Conservation (phyloP, 2,797 vertebrate species). For the Eupleurogrammus muticus region DNA sequence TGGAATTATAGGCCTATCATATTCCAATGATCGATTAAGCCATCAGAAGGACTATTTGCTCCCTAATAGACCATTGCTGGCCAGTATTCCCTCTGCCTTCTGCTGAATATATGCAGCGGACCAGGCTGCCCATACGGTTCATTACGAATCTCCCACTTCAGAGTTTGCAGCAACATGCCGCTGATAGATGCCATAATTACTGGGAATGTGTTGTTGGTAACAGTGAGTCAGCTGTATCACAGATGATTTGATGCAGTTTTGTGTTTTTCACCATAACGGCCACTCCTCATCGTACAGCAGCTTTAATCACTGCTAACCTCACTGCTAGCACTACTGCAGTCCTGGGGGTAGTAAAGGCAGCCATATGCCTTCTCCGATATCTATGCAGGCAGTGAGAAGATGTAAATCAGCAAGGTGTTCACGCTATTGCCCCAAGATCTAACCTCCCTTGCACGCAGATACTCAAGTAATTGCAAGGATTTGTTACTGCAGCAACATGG, state of each 20-base stretch:
- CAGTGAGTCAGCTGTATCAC: background rate
- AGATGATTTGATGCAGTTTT: background rate
- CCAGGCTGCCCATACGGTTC: background rate
- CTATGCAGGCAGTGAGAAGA: background rate
- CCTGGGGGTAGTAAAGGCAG: background rate
- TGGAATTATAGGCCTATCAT: conserved; percentile 21
- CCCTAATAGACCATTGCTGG: background rate
- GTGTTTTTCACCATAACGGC: background rate
- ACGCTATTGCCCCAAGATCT: background rate
- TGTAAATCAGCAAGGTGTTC: background rate
- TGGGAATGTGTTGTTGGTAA: conserved; percentile 9
- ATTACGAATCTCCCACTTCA: background rate
- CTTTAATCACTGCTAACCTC: background rate
- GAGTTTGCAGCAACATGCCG: conserved; percentile 6
- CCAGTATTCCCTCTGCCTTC: background rate
- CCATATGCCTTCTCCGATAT: background rate
- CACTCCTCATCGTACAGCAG: background rate
- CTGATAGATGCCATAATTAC: conserved; percentile 12
- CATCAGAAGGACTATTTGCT: background rate
- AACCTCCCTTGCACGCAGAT: background rate
- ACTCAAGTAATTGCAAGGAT: background rate
- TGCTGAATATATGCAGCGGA: background rate
- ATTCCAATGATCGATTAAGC: conserved; percentile 10
- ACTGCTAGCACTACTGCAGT: background rate
- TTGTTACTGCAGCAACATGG: conserved; percentile 2